Conservation (phyloP, 2,888 invertebrate genomes). For the Lapara coniferarum region DNA sequence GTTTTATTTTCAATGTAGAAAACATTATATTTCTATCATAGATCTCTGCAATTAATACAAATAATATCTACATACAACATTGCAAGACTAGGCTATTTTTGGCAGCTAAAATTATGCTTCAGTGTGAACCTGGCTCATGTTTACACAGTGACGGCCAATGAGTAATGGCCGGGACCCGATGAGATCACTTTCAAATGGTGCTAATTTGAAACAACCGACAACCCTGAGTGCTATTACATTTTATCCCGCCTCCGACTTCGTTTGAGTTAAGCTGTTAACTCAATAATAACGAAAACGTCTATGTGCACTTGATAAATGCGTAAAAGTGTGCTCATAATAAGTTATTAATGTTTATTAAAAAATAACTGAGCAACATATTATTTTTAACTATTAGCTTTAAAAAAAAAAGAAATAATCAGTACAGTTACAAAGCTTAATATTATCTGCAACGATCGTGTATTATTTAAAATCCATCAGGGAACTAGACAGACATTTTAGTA, state of each 20-base stretch:
- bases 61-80: not conserved
- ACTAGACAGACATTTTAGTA: too few species aligned
- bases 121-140: slow-evolving; percentile 41
- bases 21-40: not conserved
- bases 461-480: too few species aligned
- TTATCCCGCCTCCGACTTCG: slow-evolving; percentile 16
- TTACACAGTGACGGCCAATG: slow-evolving; percentile 60
- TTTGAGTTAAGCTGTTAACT: slow-evolving; percentile 11
- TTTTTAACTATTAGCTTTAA: too few species aligned
- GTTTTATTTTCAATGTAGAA: too few species aligned
- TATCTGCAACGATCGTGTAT: too few species aligned
- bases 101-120: slow-evolving; percentile 33
- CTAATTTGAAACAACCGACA: slow-evolving; percentile 66
- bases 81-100: slow-evolving; percentile 18
- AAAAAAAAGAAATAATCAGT: too few species aligned
- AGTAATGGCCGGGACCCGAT: slow-evolving; percentile 67
- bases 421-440: too few species aligned
- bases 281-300: not conserved
- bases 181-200: slow-evolving; percentile 75
- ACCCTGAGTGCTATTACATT: slow-evolving; percentile 57
- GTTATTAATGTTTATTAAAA: too few species aligned
- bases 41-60: not conserved
- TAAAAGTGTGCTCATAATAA: too few species aligned
- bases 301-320: too few species aligned
- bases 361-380: too few species aligned